Base-by-base conservation (phyloP, 1,140 invertebrate species). In the Yoshiicerus persimilis region DNA sequence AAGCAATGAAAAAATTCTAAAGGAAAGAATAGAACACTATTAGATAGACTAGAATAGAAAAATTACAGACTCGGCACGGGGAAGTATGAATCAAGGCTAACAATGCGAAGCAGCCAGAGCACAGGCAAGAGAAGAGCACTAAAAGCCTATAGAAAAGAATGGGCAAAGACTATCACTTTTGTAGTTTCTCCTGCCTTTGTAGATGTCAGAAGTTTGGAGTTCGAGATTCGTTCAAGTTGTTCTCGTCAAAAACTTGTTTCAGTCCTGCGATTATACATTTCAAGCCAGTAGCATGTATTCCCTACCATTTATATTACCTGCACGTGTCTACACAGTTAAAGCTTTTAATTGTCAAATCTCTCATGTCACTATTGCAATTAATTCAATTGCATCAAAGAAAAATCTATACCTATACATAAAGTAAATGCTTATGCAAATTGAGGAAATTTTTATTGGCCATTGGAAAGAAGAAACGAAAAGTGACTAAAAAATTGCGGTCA, bases 131-230 rank as follows among this genome's bases (percentile, higher is more conserved):
- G 32, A 23, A 4, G 6, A 80, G 75, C 20, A 80, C 75, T 80
- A 80, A 80, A 80, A 80, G 75, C 9, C 75, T 80, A 80, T 80
- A 80, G 75, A 34, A 80, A 80, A 34, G 75, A 80, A 80, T n/a
- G 16, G 38, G 34, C 30, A 34, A 34, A 10, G 30, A 80, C 75
- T 80, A 80, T 80, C n/a, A 80, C 11, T 80, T 80, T 80, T 80
- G 34, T 80, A 80, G 75, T 80, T 80, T 80, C 75, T 36, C n/a
- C 9, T 36, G 13, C 20, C n/a, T 80, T 80, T 36, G 32, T 80
- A 80, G 75, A 80, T 80, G 75, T 80, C 75, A 80, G 75, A 80
- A n/a, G 75, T 80, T 80, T 80, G 75, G 75, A 80, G 75, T 80
- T n/a, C 6, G 23, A 2, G 20, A 16, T 36, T 23, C 32, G 32